Evolutionary conservation across 2,888 invertebrate genomes (phyloP).

Genomic region (Amphimallon solstitiale): DNA sequence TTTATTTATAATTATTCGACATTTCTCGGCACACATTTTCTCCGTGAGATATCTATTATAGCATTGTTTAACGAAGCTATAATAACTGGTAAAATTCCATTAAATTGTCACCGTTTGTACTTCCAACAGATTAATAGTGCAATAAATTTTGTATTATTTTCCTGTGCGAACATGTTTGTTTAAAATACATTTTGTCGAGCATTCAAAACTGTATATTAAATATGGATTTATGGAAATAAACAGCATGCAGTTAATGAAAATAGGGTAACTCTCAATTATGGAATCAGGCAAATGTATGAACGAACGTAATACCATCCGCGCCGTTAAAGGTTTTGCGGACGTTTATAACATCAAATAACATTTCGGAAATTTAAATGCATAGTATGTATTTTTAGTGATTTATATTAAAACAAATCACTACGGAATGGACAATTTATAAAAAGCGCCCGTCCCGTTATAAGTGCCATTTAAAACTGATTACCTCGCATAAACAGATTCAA

Average conservation of each 20-base stretch:
- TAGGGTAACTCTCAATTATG: conserved; percentile 36
- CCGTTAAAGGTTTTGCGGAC: neutral
- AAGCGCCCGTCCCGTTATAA: conserved; percentile 39
- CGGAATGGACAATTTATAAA: conserved; percentile 37
- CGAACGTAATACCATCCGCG: neutral
- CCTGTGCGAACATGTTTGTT: conserved; percentile 39
- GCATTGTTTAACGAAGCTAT: conserved; percentile 8
- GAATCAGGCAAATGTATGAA: conserved; percentile 7
- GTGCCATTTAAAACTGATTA: conserved; percentile 58
- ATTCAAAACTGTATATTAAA: conserved; percentile 36
- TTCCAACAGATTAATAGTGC: conserved; percentile 14
- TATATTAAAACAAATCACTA: conserved; percentile 39
- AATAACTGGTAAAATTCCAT: conserved; percentile 28
- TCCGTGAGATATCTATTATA: too few species aligned
- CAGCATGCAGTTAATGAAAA: conserved; percentile 42
- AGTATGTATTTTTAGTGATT: conserved; percentile 36
- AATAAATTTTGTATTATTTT: conserved; percentile 38
- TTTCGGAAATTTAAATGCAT: conserved; percentile 34
- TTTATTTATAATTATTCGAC: too few species aligned
- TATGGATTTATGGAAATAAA: conserved; percentile 38
- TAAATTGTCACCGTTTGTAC: conserved; percentile 21
- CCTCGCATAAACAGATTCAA: conserved; percentile 60
- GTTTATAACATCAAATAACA: conserved; percentile 1
- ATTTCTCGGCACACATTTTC: too few species aligned
- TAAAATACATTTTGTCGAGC: conserved; percentile 38